Conservation (phyloP, 2,797 vertebrate genomes). For the Cossypha dichroa region DNA sequence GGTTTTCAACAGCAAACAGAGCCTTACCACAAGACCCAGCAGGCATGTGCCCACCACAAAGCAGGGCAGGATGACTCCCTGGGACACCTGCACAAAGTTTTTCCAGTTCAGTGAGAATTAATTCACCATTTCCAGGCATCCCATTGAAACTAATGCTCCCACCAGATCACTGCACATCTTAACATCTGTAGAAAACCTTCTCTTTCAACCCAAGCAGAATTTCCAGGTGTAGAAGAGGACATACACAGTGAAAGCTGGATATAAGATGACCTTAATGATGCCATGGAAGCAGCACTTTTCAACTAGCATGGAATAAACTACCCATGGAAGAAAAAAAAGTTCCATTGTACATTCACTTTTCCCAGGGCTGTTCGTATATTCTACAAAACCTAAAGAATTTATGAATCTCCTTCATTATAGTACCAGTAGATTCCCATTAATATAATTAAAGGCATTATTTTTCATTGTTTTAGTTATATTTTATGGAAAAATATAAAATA, state of each 20-base stretch:
- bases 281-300: background rate
- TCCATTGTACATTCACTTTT: background rate
- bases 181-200: background rate
- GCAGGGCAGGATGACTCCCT: background rate
- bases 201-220: background rate
- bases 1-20: background rate
- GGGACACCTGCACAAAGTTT: background rate
- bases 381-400: background rate
- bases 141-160: background rate
- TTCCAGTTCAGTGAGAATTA: background rate
- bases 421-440: background rate
- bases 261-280: background rate
- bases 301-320: background rate
- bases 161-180: background rate
- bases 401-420: background rate
- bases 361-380: background rate
- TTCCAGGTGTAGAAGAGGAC: background rate
- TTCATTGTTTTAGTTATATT: background rate
- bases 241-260: background rate
- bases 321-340: background rate
- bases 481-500: background rate
- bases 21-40: background rate
- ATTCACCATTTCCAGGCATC: background rate
- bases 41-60: background rate
- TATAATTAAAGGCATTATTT: background rate